Evolutionary conservation across 2,113 vertebrate species (phyloP).

Genomic region (Carassius auratus): DNA sequence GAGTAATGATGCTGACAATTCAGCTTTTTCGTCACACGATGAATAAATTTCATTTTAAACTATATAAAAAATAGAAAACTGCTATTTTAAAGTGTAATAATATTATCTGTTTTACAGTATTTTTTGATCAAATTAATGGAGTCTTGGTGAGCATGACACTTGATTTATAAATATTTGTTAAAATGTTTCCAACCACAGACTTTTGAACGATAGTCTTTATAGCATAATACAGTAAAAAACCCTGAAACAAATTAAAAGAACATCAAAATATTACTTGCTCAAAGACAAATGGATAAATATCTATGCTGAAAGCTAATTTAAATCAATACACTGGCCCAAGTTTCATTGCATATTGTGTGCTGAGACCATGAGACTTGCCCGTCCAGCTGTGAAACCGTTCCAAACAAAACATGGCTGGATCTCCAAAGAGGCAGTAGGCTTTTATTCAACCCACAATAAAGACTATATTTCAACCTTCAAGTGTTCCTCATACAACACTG

Average conservation of each 20-base stretch:
- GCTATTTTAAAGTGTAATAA: neutral
- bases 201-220: neutral
- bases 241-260: neutral
- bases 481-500: neutral
- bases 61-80: no score
- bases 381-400: neutral
- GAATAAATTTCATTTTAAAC: no score
- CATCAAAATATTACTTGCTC: neutral
- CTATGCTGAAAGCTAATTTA: neutral
- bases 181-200: neutral
- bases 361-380: neutral
- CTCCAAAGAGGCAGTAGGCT: neutral
- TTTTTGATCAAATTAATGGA: neutral
- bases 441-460: slow-evolving; percentile 20
- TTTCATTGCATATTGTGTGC: neutral
- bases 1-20: neutral
- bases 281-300: neutral
- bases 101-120: neutral
- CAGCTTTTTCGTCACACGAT: no score
- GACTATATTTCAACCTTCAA: slow-evolving; percentile 14
- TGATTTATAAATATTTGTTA: neutral
- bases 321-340: neutral
- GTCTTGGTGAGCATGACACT: neutral
- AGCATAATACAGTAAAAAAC: neutral
- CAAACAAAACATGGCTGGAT: neutral